A percentile compares a stretch with the other conserved stretches of the same genome.
Evolutionary conservation across 2,113 vertebrate species (phyloP).

Genomic region (Vulpes vulpes): DNA sequence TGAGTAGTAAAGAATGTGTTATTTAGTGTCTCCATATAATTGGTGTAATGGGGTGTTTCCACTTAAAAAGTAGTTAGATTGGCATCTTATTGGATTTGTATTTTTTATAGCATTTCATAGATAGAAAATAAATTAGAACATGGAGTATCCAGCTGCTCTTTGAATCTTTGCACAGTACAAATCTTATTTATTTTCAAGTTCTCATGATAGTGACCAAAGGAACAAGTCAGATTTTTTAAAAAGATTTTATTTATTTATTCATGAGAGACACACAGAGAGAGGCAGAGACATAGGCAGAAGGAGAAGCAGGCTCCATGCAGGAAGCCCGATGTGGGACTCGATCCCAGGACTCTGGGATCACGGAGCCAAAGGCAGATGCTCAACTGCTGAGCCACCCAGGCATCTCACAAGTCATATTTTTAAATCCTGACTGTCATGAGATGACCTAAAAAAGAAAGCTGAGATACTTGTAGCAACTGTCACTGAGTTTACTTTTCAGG

Average conservation of each 20-base stretch:
- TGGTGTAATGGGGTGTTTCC: not conserved
- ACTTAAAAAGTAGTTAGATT: constrained; percentile 9
- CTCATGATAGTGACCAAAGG: not conserved
- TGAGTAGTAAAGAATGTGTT: not conserved
- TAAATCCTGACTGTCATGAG: constrained; percentile 15
- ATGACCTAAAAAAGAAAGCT: not conserved
- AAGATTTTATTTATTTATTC: too few species aligned
- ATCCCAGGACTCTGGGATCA: too few species aligned
- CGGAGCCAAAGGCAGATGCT: too few species aligned
- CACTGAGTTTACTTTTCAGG: not conserved
- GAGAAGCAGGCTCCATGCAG: too few species aligned
- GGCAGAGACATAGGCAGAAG: too few species aligned
- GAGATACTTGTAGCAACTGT: not conserved
- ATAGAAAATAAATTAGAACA: not conserved
- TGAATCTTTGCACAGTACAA: not conserved
- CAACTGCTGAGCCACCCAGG: too few species aligned
- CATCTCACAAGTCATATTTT: not conserved
- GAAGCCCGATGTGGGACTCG: too few species aligned
- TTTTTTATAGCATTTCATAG: constrained; percentile 6
- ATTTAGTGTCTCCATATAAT: not conserved
- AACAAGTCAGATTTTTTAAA: not conserved
- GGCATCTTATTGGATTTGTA: not conserved
- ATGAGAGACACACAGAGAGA: too few species aligned
- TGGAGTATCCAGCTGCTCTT: not conserved
- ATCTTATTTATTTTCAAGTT: constrained; percentile 1